Evolutionary conservation across 2,797 vertebrate species (phyloP), one percentile per base, ranked within the genome.

Genomic region (Aldrovandia affinis): DNA sequence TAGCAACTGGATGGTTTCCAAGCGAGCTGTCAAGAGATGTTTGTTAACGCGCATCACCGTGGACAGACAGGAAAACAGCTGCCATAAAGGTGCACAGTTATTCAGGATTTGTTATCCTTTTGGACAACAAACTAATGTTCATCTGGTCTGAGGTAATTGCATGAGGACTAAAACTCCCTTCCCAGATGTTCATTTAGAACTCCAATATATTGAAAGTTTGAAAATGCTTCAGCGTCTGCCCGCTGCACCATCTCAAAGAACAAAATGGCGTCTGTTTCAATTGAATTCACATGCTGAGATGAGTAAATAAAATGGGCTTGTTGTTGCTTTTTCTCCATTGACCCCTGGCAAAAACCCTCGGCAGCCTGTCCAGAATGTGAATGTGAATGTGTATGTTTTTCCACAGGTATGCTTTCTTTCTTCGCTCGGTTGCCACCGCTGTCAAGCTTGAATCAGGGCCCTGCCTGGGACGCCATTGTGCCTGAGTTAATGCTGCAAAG

Each of bases 171-270:
- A 25, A 44, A 77, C 73, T 73, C 39, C 42, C 73, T 77, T 25
- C 73, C 73, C 39, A 77, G 73, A 77, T 77, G 39, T 77, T 47
- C 22, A 47, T n/a, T n/a, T 77, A 47, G 47, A 77, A 42, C 73
- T 77, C 42, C 22, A n/a, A 20, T 47, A 47, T 77, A n/a, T n/a
- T 47, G 73, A 77, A 25, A 5, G 36, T 25, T 22, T 73, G 68
- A 77, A 15, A 77, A n/a, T 44, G 25, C 20, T 77, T 47, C 42
- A 44, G 22, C 4, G 22, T 47, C 39, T 47, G 73, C 5, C 42
- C 0, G 73, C 73, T 42, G 42, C 22, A 9, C 22, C 6, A 42
- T 20, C 39, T 44, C 20, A 42, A 47, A 70, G 20, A 57, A 57
- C 10, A 57, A 57, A 20, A 57, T 20, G 18, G 55, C 15, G 10